Evolutionary conservation across 1,140 invertebrate genomes (phyloP).

Genomic region (Agrypnia vestita): DNA sequence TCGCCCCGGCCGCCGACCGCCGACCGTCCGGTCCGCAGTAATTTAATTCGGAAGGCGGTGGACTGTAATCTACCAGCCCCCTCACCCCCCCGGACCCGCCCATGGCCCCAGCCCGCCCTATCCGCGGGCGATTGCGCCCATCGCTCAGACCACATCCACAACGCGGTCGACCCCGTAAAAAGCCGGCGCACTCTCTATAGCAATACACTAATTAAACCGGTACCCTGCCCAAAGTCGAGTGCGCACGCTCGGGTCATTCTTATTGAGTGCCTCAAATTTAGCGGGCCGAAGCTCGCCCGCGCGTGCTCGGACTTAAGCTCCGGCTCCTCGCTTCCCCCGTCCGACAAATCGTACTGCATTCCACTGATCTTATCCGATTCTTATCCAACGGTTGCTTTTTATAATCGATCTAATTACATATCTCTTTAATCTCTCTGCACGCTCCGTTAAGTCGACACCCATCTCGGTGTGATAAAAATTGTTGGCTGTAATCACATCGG

Average conservation of each 20-base stretch:
- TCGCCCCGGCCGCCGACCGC: neutral
- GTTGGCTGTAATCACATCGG: conserved; percentile 11
- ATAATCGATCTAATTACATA: conserved; percentile 60
- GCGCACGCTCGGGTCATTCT: neutral
- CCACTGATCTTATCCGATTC: conserved; percentile 54
- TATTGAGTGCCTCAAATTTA: neutral
- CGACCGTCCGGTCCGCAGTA: conserved; percentile 31
- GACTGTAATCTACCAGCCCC: conserved; percentile 58
- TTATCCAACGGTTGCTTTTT: conserved; percentile 54
- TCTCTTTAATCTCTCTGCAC: conserved; percentile 45
- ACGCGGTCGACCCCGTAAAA: neutral
- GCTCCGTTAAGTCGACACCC: conserved; percentile 45
- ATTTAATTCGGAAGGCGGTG: conserved; percentile 61
- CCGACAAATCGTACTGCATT: conserved; percentile 54
- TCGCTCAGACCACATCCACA: conserved; percentile 28
- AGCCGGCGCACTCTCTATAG: neutral
- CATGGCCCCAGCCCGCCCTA: conserved; percentile 27
- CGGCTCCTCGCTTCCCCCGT: conserved; percentile 10
- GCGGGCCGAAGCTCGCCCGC: neutral
- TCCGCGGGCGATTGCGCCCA: conserved; percentile 21
- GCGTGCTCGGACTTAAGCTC: neutral
- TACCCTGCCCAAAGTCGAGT: neutral
- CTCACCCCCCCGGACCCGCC: conserved; percentile 28
- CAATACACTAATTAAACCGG: neutral
- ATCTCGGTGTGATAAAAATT: conserved; percentile 44